These are phyloP conservation scores for Bombyx mori DNA, from an alignment of 1,140 invertebrate species.

Conservation along the genomic window ASM3026992v2 NC_085131.1:8953501-8954000, in stretches of 20 bases:
- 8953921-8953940: no score
- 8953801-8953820: conserved; percentile 90
- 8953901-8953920: no score
- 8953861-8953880: conserved; percentile 30
- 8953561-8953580: conserved; percentile 38
- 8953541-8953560: conserved; percentile 24
- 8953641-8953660: conserved; percentile 4
- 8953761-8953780: conserved; percentile 92
- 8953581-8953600: not conserved
- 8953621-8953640: not conserved
- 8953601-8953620: not conserved
- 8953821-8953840: conserved; percentile 78
- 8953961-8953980: no score
- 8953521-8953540: conserved; percentile 23
- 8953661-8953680: conserved; percentile 27
- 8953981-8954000: no score
- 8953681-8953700: conserved; percentile 57
- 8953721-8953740: conserved; percentile 74
- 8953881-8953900: no score
- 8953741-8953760: conserved; percentile 87
- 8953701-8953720: conserved; percentile 67
- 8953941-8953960: no score
- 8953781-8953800: conserved; percentile 93
- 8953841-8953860: conserved; percentile 54
- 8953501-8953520: conserved; percentile 56